phyloP scores from a whole-genome alignment of 2,888 invertebrate genomes.

The Toxonevra muliebris region DNA sequence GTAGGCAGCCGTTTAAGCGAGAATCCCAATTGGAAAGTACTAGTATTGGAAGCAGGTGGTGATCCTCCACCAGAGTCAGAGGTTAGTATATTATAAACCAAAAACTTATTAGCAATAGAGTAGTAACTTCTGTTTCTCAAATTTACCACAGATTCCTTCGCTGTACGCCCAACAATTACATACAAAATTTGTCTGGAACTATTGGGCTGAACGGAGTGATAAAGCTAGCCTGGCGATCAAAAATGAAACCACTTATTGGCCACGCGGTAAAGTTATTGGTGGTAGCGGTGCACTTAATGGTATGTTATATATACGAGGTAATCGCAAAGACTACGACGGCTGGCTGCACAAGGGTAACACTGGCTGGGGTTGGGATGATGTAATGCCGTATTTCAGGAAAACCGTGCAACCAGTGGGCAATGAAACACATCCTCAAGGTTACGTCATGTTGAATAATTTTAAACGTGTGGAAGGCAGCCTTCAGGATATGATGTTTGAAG shows the following conservation, averaged over 20 bases:
- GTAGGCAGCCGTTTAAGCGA: conserved; percentile 76
- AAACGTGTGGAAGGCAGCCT: conserved; percentile 44
- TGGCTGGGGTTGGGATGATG: conserved; percentile 75
- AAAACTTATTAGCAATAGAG: no score
- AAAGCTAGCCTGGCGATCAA: conserved; percentile 42
- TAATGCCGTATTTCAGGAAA: conserved; percentile 82
- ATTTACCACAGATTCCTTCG: no score
- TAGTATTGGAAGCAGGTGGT: conserved; percentile 83
- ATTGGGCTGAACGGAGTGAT: conserved; percentile 43
- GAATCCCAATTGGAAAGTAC: conserved; percentile 76
- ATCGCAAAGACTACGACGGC: conserved; percentile 70
- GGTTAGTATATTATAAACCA: conserved; percentile 60
- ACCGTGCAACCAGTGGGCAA: conserved; percentile 64
- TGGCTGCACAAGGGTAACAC: conserved; percentile 71
- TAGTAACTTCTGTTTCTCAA: no score
- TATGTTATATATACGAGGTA: conserved; percentile 72
- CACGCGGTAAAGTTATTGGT: conserved; percentile 71
- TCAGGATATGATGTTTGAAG: conserved; percentile 57
- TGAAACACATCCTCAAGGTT: conserved; percentile 43
- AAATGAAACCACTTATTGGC: conserved; percentile 65
- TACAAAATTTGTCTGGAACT: conserved; percentile 44
- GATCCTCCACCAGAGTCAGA: conserved; percentile 68
- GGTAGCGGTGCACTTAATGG: conserved; percentile 72
- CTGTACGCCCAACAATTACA: no score
- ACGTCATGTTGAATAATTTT: conserved; percentile 63